These are phyloP conservation scores for Microctonus hyperodae DNA, from an alignment of 2,888 invertebrate species.

Conservation along the genomic window DNA sequence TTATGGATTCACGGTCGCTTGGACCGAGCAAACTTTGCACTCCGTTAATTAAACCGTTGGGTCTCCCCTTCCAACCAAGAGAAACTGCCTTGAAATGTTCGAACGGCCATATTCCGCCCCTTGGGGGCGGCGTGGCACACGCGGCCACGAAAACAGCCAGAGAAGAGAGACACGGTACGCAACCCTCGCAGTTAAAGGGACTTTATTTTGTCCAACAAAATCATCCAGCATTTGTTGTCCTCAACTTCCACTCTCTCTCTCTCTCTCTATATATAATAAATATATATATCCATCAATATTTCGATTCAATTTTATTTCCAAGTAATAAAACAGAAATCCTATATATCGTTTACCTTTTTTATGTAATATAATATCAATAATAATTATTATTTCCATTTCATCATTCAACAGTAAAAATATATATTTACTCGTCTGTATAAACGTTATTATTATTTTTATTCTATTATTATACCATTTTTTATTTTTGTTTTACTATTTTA, in stretches of 20 bases:
- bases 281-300: too few relatives aligned
- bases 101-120: constrained; percentile 20
- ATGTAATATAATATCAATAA: too few relatives aligned
- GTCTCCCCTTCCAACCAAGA: background rate
- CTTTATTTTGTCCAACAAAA: constrained; percentile 19
- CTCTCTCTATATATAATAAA: constrained; percentile 3
- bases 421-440: too few relatives aligned
- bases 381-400: too few relatives aligned
- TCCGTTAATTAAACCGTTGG: constrained; percentile 32
- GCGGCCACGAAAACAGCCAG: background rate
- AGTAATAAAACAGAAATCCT: too few relatives aligned
- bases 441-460: too few relatives aligned
- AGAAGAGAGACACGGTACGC: background rate
- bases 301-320: background rate
- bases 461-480: background rate
- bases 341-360: too few relatives aligned
- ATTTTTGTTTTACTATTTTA: background rate
- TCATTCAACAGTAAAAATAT: too few relatives aligned
- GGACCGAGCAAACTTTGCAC: constrained; percentile 30
- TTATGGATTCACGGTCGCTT: constrained; percentile 33
- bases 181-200: constrained; percentile 16
- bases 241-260: background rate
- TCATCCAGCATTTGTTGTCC: background rate
- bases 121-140: constrained; percentile 4
- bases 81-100: constrained; percentile 25